Base-by-base conservation (phyloP, 2,113 vertebrate genomes). In the Aphyosemion australe region DNA sequence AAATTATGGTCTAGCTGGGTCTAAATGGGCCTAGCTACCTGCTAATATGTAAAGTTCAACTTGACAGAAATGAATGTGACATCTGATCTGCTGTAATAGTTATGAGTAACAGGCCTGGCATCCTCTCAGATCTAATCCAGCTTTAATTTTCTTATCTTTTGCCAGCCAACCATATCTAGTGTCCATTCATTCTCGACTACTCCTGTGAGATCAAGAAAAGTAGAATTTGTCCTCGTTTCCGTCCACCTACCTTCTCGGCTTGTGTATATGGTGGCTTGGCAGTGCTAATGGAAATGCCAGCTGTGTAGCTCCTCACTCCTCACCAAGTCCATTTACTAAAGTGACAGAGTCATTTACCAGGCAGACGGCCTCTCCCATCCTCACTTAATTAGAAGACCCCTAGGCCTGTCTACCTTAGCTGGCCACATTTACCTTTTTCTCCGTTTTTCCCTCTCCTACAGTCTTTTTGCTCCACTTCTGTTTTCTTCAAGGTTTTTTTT, bases 331-430 rank as follows among this genome's bases (percentile, higher is more conserved):
- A 92, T 93, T 93, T 92, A 89, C 90, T 91, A 87, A 90, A 91
- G 90, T 93, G 92, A 93, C 92, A 93, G 92, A 92, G 88, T 91
- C 88, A 92, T 93, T 92, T 91, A 93, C 88, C 87, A 89, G 87
- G 82, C 78, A 77, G 83, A 80, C 80, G 82, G 79, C 85, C 83
- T 90, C 85, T 92, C 90, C 90, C 74, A 81, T 90, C 81, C 85
- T 86, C 90, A 87, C 88, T 93, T 92, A 92, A 93, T 93, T 93
- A 93, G 89, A 92, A 89, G 87, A 88, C 85, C 91, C 84, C 85
- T 77, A 88, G 88, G 90, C 84, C 88, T 66, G 82, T 85, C 89
- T 87, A 77, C 84, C 85, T 83, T 70, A 59, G 81, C 80, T 2
- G 50, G 45, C 69, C 73, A 84, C 84, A 83, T 79, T 83, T 79